Evolutionary conservation across 2,888 invertebrate species (phyloP).

Genomic region (Sericinus montela): DNA sequence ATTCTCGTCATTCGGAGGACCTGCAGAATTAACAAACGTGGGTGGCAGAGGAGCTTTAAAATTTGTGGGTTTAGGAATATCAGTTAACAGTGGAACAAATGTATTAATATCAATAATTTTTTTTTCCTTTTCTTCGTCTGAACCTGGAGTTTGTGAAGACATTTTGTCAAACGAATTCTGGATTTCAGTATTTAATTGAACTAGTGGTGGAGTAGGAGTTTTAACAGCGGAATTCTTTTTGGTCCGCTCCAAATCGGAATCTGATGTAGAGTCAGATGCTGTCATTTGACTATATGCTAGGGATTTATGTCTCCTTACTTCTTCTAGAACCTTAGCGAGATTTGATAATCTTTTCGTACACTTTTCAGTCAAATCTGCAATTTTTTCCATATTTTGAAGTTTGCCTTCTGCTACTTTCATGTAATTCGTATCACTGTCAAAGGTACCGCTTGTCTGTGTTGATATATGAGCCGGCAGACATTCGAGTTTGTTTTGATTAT

Average conservation of each 20-base stretch:
- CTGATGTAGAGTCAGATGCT: constrained; percentile 53
- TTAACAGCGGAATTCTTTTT: constrained; percentile 28
- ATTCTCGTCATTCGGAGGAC: constrained; percentile 11
- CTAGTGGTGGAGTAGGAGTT: constrained; percentile 14
- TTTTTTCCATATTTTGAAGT: constrained; percentile 72
- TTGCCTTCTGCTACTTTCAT: constrained; percentile 64
- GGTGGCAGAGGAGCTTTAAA: constrained; percentile 27
- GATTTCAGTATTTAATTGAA: constrained; percentile 19
- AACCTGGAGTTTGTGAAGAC: constrained; percentile 23
- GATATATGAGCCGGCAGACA: constrained; percentile 42
- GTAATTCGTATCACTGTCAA: constrained; percentile 50
- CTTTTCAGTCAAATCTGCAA: constrained; percentile 68
- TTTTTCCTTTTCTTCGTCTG: constrained; percentile 22
- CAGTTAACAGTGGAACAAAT: constrained; percentile 45
- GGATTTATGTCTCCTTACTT: constrained; percentile 70
- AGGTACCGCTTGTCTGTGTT: constrained; percentile 52
- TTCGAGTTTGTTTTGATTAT: constrained; percentile 18
- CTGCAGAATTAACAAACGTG: constrained; percentile 17
- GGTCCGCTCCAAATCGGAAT: constrained; percentile 48
- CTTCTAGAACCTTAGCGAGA: constrained; percentile 67
- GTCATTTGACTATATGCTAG: constrained; percentile 60
- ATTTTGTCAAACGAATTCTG: constrained; percentile 23
- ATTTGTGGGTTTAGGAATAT: constrained; percentile 53
- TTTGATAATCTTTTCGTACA: constrained; percentile 68
- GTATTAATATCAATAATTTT: constrained; percentile 24